Conservation (phyloP, 2,888 invertebrate species). For the Drosophila colorata region DNA sequence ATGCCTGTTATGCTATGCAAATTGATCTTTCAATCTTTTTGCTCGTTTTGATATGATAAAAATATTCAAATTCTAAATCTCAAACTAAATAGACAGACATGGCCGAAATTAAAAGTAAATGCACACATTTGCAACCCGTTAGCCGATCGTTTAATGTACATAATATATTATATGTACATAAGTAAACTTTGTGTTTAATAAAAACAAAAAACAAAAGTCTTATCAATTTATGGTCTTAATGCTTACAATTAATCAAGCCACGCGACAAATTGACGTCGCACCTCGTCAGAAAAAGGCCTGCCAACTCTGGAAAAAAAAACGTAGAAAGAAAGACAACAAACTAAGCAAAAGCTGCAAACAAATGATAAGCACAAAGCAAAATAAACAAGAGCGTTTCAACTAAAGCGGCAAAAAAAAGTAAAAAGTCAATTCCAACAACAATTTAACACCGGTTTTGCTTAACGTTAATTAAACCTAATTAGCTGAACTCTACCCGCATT, state of each 20-base stretch:
- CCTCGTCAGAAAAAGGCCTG: constrained; percentile 5
- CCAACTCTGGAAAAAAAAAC: constrained; percentile 3
- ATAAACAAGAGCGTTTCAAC: constrained; percentile 34
- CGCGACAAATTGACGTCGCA: constrained; percentile 37
- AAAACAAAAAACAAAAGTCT: constrained; percentile 27
- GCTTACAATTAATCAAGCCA: constrained; percentile 56
- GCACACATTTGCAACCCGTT: background rate
- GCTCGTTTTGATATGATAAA: background rate
- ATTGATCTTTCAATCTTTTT: background rate
- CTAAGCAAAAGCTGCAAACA: constrained; percentile 23
- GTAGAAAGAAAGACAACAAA: constrained; percentile 16
- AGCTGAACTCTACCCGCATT: constrained; percentile 57
- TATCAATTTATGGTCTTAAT: constrained; percentile 59
- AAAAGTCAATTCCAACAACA: constrained; percentile 19
- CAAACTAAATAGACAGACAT: background rate
- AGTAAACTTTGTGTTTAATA: background rate
- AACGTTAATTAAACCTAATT: constrained; percentile 69
- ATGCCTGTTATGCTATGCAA: background rate
- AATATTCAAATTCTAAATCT: background rate
- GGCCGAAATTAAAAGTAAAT: background rate
- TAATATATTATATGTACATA: too few relatives aligned
- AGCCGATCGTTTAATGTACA: background rate
- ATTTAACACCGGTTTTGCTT: constrained; percentile 64
- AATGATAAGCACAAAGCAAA: constrained; percentile 55
- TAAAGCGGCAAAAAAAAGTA: constrained; percentile 9